phyloP scores from a whole-genome alignment of 1,140 invertebrate species.

The Tetramorium alpestre region DNA sequence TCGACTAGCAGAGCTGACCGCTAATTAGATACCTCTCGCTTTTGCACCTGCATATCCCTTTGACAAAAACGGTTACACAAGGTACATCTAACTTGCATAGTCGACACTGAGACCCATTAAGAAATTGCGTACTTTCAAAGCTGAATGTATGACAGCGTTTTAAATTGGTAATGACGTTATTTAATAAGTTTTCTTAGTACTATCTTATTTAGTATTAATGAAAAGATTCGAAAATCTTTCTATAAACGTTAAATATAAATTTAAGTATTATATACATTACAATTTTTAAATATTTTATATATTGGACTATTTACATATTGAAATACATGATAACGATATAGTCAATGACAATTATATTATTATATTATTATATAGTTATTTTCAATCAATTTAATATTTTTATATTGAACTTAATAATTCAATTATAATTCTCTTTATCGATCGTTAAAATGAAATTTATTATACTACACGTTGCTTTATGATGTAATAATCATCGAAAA shows the following conservation, averaged over 20 bases:
- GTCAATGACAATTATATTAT: background rate
- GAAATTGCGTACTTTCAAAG: background rate
- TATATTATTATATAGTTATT: constrained; percentile 1
- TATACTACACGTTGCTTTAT: background rate
- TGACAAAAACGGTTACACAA: constrained; percentile 58
- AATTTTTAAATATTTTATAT: too few relatives aligned
- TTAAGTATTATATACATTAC: background rate
- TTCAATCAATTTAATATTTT: constrained; percentile 34
- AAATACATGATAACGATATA: background rate
- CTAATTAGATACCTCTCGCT: constrained; percentile 77
- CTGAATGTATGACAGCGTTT: background rate
- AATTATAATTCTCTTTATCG: background rate
- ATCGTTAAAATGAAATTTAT: constrained; percentile 52
- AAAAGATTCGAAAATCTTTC: background rate
- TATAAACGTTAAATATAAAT: background rate
- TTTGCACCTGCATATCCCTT: constrained; percentile 72
- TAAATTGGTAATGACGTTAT: constrained; percentile 3
- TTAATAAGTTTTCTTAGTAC: background rate
- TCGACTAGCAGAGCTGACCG: constrained; percentile 58
- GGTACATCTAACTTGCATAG: constrained; percentile 65
- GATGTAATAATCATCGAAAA: background rate
- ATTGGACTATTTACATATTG: background rate
- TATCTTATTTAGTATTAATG: background rate
- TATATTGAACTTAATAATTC: constrained; percentile 51
- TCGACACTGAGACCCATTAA: constrained; percentile 67